A percentile compares a stretch with the other conserved stretches of the same genome.
phyloP scores from a whole-genome alignment of 1,140 invertebrate species.

The Drosophila sturtevanti region DNA sequence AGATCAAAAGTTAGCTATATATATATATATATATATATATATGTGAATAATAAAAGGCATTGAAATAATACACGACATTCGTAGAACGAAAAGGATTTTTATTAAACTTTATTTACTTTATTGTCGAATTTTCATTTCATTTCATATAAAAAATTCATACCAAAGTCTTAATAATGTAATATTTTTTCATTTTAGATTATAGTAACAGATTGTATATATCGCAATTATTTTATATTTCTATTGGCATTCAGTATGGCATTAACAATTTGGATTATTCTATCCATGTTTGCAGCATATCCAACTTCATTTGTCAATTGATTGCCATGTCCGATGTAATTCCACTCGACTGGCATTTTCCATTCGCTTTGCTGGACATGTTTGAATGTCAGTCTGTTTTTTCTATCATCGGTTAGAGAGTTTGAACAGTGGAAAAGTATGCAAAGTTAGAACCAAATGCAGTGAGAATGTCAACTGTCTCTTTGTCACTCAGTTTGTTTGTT shows the following conservation, averaged over 20 bases:
- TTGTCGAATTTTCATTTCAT: too few species aligned
- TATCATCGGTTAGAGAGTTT: too few species aligned
- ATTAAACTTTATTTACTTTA: too few species aligned
- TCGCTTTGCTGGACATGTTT: constrained; percentile 32
- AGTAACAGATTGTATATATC: background rate
- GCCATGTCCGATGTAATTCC: constrained; percentile 34
- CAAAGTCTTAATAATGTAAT: too few species aligned
- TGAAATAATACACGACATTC: too few species aligned
- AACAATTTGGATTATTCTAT: constrained; percentile 12
- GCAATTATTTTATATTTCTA: background rate
- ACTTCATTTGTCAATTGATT: constrained; percentile 62
- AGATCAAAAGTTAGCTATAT: too few species aligned
- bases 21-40: too few species aligned
- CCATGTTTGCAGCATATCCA: background rate
- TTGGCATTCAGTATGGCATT: constrained; percentile 10
- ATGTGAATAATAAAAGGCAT: too few species aligned
- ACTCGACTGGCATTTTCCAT: constrained; percentile 49
- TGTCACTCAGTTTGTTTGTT: constrained; percentile 25
- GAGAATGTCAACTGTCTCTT: constrained; percentile 41
- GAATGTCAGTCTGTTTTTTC: background rate
- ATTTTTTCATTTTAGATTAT: background rate
- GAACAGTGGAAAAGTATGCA: background rate
- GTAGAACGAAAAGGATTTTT: too few species aligned
- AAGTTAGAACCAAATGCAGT: constrained; percentile 34
- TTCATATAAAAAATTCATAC: background rate